These are phyloP conservation scores for Hipposideros armiger DNA, from an alignment of 2,113 vertebrate genomes.

Conservation along the genomic window DNA sequence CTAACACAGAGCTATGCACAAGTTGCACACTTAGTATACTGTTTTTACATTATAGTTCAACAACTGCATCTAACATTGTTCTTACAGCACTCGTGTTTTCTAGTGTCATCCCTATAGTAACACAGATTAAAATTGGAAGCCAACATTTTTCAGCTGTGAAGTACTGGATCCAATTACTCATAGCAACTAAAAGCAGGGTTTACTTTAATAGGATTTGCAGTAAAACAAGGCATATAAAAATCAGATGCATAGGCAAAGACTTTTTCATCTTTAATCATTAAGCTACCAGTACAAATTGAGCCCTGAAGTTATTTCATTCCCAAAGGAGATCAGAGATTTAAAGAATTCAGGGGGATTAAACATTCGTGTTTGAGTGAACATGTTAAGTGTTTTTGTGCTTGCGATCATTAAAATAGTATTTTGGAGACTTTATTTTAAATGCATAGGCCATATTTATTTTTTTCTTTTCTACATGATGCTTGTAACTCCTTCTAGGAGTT, in stretches of 20 bases:
- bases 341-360: slow-evolving; percentile 92
- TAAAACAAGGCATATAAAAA: slow-evolving; percentile 91
- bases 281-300: slow-evolving; percentile 92
- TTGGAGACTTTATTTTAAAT: slow-evolving; percentile 83
- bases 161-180: slow-evolving; percentile 90
- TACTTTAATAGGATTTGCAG: slow-evolving; percentile 92
- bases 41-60: slow-evolving; percentile 59
- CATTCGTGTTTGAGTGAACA: slow-evolving; percentile 91
- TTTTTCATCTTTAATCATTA: slow-evolving; percentile 94
- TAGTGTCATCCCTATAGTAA: slow-evolving; percentile 79
- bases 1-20: slow-evolving; percentile 46
- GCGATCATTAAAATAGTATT: slow-evolving; percentile 88
- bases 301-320: slow-evolving; percentile 91
- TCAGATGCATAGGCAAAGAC: slow-evolving; percentile 91
- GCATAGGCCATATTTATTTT: slow-evolving; percentile 22
- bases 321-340: slow-evolving; percentile 90
- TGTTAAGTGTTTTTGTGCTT: slow-evolving; percentile 87
- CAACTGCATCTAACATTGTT: slow-evolving; percentile 60
- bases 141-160: slow-evolving; percentile 86
- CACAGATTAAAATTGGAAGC: slow-evolving; percentile 83
- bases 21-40: neutral
- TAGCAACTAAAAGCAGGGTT: slow-evolving; percentile 88
- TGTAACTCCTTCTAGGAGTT: slow-evolving; percentile 57
- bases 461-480: slow-evolving; percentile 63
- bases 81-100: neutral